Percentiles rank a stretch among this genome's conserved stretches.
phyloP scores from a whole-genome alignment of 1,140 invertebrate genomes.

The Conus betulinus region DNA sequence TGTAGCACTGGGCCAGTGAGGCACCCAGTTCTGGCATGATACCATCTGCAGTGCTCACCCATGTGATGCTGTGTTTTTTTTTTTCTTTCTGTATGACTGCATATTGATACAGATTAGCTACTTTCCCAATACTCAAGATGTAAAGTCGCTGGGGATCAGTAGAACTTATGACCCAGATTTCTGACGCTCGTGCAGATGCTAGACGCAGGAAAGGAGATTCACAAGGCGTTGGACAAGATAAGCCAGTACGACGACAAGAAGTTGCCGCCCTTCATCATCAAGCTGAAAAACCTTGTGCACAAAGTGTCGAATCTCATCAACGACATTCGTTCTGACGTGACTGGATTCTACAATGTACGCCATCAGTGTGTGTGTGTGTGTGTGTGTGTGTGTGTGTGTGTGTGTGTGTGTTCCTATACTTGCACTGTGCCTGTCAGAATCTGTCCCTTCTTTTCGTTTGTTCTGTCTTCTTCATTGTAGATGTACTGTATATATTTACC shows the following conservation, averaged over 20 bases:
- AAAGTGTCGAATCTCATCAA: slow-evolving; percentile 47
- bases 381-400: slow-evolving; percentile 13
- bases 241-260: slow-evolving; percentile 47
- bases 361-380: slow-evolving; percentile 1
- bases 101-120: no score
- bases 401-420: background rate
- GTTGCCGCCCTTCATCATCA: slow-evolving; percentile 46
- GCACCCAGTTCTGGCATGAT: no score
- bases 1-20: no score
- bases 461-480: no score
- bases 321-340: slow-evolving; percentile 53
- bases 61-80: no score
- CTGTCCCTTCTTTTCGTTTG: no score
- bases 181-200: slow-evolving; percentile 31
- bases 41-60: no score
- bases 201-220: slow-evolving; percentile 31
- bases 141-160: background rate
- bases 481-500: no score
- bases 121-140: background rate
- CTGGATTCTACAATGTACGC: slow-evolving; percentile 60
- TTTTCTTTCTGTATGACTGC: no score
- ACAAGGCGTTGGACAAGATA: slow-evolving; percentile 35
- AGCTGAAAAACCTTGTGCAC: slow-evolving; percentile 43
- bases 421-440: background rate
- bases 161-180: background rate